Evolutionary conservation across 2,888 invertebrate genomes (phyloP), one percentile per base, ranked within the genome.

Genomic region (Ariolimax columbianus): DNA sequence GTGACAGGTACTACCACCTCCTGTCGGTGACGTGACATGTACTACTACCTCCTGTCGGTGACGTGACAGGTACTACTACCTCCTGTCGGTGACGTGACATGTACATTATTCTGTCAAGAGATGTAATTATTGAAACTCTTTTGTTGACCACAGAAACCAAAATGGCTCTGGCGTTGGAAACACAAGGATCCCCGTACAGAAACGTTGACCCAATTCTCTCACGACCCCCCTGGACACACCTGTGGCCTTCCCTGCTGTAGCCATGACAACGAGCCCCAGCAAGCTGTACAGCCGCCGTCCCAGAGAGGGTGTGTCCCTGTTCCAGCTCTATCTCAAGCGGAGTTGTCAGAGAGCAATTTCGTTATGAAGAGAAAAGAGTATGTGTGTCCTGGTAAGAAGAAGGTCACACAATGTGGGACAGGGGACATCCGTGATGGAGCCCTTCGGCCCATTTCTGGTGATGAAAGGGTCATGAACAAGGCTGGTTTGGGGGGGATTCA

Each of bases 241-340:
- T 92, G 92, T 82, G 91, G 92, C 0, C 90, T 92, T 36, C 92
- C 92, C 0, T 92, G 92, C 85, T 92, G 92, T 80, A 89, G 88
- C 79, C 89, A 89, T 40, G 90, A 91, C 85, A 85, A 90, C 38
- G 70, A 82, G 17, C 43, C 38, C 1, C 78, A 78, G 38, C 59
- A 80, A 63, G 43, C 36, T 4, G 23, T 33, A 30, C 59, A 26
- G 7, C 63, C 72, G 6, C n/a, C 33, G 14, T 51, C 72, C 33
- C 84, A 84, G 47, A 40, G 78, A 19, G 89, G 90, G 40, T 91
- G 91, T 77, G 86, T 87, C 59, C 73, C 82, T 0, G 87, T 89
- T 0, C 88, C 89, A 7, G 81, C 89, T 7, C 87, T 89, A 51
- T 85, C 77, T 47, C 86, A 63, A 73, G 75, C 77, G 1, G 83